Conservation (phyloP, 2,797 vertebrate genomes). For the Sciaenops ocellatus region DNA sequence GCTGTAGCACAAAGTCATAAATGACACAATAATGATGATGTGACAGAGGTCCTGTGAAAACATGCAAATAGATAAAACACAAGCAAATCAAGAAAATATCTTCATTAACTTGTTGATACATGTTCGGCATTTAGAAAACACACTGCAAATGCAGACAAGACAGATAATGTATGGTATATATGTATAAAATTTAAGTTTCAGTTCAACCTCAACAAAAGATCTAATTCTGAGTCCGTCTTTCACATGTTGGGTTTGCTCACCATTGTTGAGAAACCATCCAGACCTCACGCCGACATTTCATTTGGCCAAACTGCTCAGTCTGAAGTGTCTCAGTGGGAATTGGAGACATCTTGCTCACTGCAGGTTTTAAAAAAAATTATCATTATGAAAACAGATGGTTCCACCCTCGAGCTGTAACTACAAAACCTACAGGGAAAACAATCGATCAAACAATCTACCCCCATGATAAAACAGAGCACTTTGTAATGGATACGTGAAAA, state of each 20-base stretch:
- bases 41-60: too few species aligned
- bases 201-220: neutral
- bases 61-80: too few species aligned
- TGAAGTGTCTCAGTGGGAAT: conserved; percentile 1
- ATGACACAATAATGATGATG: too few species aligned
- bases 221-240: neutral
- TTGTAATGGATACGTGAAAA: neutral
- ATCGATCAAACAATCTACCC: neutral
- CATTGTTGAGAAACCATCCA: neutral
- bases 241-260: too few species aligned
- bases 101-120: too few species aligned
- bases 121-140: too few species aligned
- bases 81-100: too few species aligned
- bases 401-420: neutral
- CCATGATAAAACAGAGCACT: neutral
- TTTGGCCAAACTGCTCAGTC: neutral
- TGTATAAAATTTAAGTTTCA: neutral
- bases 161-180: too few species aligned
- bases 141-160: too few species aligned
- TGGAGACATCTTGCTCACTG: neutral
- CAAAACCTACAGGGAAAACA: neutral
- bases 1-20: too few species aligned
- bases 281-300: neutral
- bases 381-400: conserved; percentile 31
- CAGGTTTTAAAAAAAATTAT: neutral